Percentiles rank a stretch among this genome's conserved stretches.
Conservation (phyloP, 2,888 invertebrate species). For the Fragum sueziense region DNA sequence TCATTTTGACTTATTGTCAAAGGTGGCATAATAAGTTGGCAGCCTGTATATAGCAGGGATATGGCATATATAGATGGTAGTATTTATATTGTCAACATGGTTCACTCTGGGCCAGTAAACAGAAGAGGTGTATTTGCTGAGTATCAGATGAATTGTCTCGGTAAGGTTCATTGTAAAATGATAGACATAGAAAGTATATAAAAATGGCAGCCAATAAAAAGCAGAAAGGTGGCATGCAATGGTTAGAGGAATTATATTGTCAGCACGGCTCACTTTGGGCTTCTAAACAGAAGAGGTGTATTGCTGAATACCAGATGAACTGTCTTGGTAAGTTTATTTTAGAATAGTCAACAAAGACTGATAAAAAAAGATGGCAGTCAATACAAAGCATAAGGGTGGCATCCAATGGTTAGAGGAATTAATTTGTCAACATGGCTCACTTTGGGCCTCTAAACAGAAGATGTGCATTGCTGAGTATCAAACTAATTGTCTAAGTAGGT, state of each 20-base stretch:
- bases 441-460: background rate
- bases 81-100: slow-evolving; percentile 9
- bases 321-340: background rate
- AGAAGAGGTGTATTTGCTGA: background rate
- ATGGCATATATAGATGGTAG: slow-evolving; percentile 1
- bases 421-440: slow-evolving; percentile 10
- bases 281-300: background rate
- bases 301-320: background rate
- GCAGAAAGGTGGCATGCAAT: too few relatives aligned
- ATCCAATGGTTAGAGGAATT: background rate
- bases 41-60: background rate
- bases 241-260: slow-evolving; percentile 2
- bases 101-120: background rate
- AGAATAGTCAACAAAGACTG: too few relatives aligned
- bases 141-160: slow-evolving; percentile 10
- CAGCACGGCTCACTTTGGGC: slow-evolving; percentile 12
- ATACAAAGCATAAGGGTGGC: background rate
- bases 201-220: too few relatives aligned
- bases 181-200: too few relatives aligned
- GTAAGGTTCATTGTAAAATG: too few relatives aligned
- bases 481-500: background rate
- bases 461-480: background rate
- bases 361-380: too few relatives aligned
- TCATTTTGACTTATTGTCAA: too few relatives aligned
- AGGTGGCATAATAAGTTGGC: too few relatives aligned